phyloP scores from a whole-genome alignment of 2,797 vertebrate species.

The Chiroxiphia lanceolata region DNA sequence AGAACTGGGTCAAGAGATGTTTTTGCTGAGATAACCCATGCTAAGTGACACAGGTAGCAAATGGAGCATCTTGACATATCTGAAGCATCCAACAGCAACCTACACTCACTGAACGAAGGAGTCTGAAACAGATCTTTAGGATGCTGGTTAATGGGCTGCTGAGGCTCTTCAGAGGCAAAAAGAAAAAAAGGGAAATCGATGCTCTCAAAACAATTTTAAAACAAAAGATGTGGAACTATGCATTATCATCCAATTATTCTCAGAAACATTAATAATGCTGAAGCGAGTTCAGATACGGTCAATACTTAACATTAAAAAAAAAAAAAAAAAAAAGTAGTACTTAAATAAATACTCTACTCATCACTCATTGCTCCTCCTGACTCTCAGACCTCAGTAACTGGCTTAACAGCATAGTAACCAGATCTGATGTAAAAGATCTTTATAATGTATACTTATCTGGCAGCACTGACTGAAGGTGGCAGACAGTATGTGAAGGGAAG shows the following conservation, averaged over 20 bases:
- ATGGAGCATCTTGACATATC: not conserved
- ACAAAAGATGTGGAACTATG: not conserved
- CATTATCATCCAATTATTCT: not conserved
- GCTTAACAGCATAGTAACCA: not conserved
- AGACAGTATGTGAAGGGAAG: not conserved
- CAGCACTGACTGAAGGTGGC: not conserved
- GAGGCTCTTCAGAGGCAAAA: not conserved
- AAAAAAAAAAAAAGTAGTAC: not conserved
- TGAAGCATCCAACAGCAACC: not conserved
- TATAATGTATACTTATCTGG: not conserved
- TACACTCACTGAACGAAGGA: not conserved
- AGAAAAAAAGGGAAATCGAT: not conserved
- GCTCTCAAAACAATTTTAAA: not conserved
- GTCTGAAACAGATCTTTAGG: not conserved
- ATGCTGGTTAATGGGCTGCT: not conserved
- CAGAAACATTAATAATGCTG: not conserved
- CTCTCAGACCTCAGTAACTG: not conserved
- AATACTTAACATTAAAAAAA: not conserved
- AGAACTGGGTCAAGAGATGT: not conserved
- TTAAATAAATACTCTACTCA: not conserved
- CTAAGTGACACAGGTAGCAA: not conserved
- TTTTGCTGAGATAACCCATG: not conserved
- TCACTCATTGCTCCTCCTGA: not conserved
- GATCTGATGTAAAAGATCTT: constrained; percentile 6
- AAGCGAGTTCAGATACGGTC: not conserved